Evolutionary conservation across 1,140 invertebrate species (phyloP).

Genomic region (Lanistes nyassanus): DNA sequence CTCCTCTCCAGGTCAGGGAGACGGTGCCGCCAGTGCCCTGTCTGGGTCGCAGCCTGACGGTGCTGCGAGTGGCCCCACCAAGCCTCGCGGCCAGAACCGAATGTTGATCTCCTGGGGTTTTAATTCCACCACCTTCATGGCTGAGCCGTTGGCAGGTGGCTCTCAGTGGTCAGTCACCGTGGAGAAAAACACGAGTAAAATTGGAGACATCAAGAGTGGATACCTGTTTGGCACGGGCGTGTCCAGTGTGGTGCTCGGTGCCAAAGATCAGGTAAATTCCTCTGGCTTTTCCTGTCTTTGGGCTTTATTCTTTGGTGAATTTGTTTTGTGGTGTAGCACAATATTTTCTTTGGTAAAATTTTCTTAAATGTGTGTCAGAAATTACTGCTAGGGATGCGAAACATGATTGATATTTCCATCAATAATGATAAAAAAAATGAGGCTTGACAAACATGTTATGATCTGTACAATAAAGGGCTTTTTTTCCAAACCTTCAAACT

Average conservation of each 20-base stretch:
- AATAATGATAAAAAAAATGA: too few species aligned
- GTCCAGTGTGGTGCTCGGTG: constrained; percentile 41
- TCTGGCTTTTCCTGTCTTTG: background rate
- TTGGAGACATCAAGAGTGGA: constrained; percentile 50
- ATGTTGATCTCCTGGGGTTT: constrained; percentile 60
- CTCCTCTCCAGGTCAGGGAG: background rate
- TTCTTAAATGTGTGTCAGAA: background rate
- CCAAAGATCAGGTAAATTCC: constrained; percentile 47
- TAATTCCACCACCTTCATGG: constrained; percentile 58
- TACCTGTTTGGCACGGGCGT: constrained; percentile 62
- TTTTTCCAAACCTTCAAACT: too few species aligned
- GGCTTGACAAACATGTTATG: too few species aligned
- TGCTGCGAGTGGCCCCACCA: background rate
- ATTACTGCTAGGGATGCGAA: background rate
- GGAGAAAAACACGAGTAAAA: constrained; percentile 54
- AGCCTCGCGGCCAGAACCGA: constrained; percentile 47
- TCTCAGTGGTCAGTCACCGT: constrained; percentile 57
- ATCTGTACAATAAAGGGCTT: too few species aligned
- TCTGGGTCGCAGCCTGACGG: background rate
- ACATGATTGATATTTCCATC: too few species aligned
- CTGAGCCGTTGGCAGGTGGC: constrained; percentile 44
- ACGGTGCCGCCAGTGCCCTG: background rate
- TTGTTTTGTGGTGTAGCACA: background rate
- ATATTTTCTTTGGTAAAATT: background rate
- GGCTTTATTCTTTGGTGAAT: background rate